A percentile compares a stretch with the other conserved stretches of the same genome.
Conservation (phyloP, 2,113 vertebrate genomes). For the Salvelinus alpinus region DNA sequence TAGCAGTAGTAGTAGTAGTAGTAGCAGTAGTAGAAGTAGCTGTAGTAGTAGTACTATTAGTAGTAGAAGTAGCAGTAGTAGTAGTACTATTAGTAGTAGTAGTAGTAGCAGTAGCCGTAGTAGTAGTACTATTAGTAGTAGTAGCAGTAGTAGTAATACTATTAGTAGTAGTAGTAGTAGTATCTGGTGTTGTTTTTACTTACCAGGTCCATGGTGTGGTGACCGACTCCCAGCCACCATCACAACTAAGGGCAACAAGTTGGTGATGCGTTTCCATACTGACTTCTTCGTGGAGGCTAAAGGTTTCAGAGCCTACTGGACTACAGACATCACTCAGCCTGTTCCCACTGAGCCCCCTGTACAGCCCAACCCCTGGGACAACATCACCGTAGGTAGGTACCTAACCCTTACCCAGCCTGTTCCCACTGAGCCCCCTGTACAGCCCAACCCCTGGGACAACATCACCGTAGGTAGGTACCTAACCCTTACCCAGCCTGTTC, state of each 20-base stretch:
- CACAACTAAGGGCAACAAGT: slow-evolving; percentile 54
- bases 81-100: no score
- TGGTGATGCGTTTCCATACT: slow-evolving; percentile 70
- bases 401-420: slow-evolving; percentile 33
- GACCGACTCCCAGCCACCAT: slow-evolving; percentile 54
- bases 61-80: no score
- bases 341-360: neutral
- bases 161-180: no score
- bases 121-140: no score
- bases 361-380: slow-evolving; percentile 30
- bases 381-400: no score
- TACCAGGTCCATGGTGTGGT: slow-evolving; percentile 75
- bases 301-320: slow-evolving; percentile 69
- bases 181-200: neutral
- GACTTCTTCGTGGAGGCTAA: slow-evolving; percentile 71
- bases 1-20: no score
- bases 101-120: no score
- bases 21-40: no score
- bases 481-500: slow-evolving; percentile 11
- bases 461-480: slow-evolving; percentile 65
- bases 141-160: no score
- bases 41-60: no score
- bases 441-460: slow-evolving; percentile 72
- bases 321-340: slow-evolving; percentile 49
- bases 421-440: slow-evolving; percentile 70